Evolutionary conservation across 2,113 vertebrate species (phyloP), one percentile per base, ranked within the genome.

Genomic region (Microtus pennsylvanicus): DNA sequence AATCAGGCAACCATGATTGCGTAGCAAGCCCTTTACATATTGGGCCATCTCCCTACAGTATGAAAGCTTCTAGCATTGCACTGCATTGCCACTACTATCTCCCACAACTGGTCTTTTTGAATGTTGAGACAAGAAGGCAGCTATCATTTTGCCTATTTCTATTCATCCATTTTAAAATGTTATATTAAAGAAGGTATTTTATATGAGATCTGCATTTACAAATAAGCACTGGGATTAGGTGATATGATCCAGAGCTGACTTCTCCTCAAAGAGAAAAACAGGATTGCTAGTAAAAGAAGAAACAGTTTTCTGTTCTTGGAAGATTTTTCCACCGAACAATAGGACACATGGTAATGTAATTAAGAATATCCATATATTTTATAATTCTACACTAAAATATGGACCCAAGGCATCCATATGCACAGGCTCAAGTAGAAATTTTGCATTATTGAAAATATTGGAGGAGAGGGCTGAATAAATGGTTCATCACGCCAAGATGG

Each of bases 301-400:
- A 91, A 83, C 47, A 58, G 17, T 82, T 77, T 77, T 24, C 3
- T 87, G 33, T 16, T 65, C 30, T 92, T 90, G 61, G 21, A 22
- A 65, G 35, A 81, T 95, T 88, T 42, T 45, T 69, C 24, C 42
- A 87, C 42, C 13, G 90, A 9, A 38, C 26, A 35, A 76, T 70
- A 77, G 69, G 87, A 74, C 38, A 77, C 35, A 76, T 5, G 81
- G 8, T 35, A 82, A 67, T 82, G 65, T 70, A 52, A 89, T 70
- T 86, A 55, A 6, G 3, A 30, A 55, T 80, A 72, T 87, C 22
- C 85, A 69, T 80, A 42, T 80, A 61, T 85, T 93, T 95, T 94
- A 63, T 90, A 26, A 96, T 75, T 50, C 33, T 26, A 16, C 14
- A 87, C 61, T 83, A 90, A 94, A 90, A 94, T 90, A 42, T 17